A percentile compares a stretch with the other conserved stretches of the same genome.
These are phyloP conservation scores for Teleopsis dalmanni DNA, from an alignment of 1,140 invertebrate genomes.

Conservation along the genomic window DNA sequence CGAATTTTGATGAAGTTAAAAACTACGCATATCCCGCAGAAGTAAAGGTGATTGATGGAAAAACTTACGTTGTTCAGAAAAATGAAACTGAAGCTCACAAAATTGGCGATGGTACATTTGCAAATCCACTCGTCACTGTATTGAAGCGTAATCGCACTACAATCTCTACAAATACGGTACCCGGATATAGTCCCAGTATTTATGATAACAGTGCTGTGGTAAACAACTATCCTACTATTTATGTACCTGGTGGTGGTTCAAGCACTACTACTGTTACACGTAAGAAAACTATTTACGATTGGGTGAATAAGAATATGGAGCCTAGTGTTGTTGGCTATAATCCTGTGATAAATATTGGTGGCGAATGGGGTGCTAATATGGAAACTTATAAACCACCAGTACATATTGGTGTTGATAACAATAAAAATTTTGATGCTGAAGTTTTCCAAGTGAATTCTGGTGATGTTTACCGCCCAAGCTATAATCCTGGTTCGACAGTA, in stretches of 20 bases:
- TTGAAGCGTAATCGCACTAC: slow-evolving; percentile 16
- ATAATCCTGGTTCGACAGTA: slow-evolving; percentile 17
- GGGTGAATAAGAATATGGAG: slow-evolving; percentile 27
- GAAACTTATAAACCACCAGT: slow-evolving; percentile 9
- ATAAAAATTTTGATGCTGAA: slow-evolving; percentile 7
- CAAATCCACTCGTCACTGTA: slow-evolving; percentile 9
- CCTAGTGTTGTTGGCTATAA: slow-evolving; percentile 29
- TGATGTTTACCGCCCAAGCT: slow-evolving; percentile 11
- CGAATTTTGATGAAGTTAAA: slow-evolving; percentile 32
- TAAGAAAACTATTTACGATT: slow-evolving; percentile 27
- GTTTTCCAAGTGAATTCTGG: background rate
- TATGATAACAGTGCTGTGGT: background rate
- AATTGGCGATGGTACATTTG: slow-evolving; percentile 16
- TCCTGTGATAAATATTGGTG: slow-evolving; percentile 24
- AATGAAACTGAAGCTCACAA: slow-evolving; percentile 33
- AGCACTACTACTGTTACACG: slow-evolving; percentile 18
- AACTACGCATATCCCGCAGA: slow-evolving; percentile 37
- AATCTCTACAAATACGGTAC: slow-evolving; percentile 6
- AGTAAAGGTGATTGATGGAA: slow-evolving; percentile 35
- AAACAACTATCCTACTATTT: slow-evolving; percentile 8
- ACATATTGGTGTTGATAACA: slow-evolving; percentile 5
- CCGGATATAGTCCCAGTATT: background rate
- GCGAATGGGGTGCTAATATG: background rate
- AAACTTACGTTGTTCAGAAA: slow-evolving; percentile 36
- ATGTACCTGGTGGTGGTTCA: slow-evolving; percentile 8